Conservation (phyloP, 1,140 invertebrate genomes). For the Sinonovacula constricta region DNA sequence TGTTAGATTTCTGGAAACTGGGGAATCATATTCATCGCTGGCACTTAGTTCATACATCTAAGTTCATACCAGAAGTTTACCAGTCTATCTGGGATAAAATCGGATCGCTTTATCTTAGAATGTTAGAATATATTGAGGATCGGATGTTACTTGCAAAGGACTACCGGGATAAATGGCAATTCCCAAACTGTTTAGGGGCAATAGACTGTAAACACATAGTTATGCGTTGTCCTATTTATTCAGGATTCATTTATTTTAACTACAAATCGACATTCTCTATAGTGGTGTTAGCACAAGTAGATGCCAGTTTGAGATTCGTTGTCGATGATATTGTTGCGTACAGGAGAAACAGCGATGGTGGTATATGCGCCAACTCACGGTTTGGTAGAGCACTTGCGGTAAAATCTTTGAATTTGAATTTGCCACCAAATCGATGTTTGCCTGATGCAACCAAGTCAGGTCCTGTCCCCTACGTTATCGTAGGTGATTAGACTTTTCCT, state of each 20-base stretch:
- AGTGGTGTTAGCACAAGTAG: not conserved
- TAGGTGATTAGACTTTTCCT: not conserved
- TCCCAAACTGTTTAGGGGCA: not conserved
- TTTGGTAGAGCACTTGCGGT: not conserved
- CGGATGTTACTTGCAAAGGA: no score
- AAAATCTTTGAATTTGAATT: not conserved
- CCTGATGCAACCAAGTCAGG: no score
- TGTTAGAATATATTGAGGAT: no score
- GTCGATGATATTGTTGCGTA: not conserved
- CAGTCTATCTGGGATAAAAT: no score
- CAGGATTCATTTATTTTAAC: conserved; percentile 5
- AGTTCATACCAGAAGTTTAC: no score
- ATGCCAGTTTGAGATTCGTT: not conserved
- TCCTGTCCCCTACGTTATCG: not conserved
- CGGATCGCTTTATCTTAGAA: no score
- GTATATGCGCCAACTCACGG: not conserved
- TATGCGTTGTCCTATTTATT: not conserved
- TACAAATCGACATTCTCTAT: not conserved
- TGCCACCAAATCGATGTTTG: no score
- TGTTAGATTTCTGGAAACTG: no score
- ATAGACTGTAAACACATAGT: conserved; percentile 8
- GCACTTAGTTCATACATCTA: no score
- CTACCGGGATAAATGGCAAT: not conserved
- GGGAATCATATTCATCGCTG: no score
- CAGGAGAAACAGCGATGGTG: conserved; percentile 5